Evolutionary conservation across 2,888 invertebrate genomes (phyloP).

Genomic region (Luperina nickerlii): DNA sequence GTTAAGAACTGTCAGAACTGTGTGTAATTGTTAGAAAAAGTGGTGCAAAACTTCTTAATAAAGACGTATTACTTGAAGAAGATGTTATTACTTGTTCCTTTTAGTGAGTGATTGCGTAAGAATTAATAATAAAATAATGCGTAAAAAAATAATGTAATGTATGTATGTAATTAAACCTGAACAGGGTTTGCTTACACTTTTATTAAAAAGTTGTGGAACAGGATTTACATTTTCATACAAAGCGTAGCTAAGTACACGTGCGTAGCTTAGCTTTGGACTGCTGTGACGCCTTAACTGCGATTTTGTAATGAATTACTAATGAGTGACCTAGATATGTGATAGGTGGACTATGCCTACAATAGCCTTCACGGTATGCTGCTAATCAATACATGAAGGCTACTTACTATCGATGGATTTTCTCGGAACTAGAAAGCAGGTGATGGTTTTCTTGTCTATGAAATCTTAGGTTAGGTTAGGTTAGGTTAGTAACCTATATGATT

Average conservation of each 20-base stretch:
- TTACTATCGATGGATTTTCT: background rate
- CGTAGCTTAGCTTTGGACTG: background rate
- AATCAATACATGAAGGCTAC: slow-evolving; percentile 10
- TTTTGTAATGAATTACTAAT: slow-evolving; percentile 18
- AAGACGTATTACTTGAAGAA: too few relatives aligned
- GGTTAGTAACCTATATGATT: background rate
- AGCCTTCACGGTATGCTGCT: slow-evolving; percentile 6
- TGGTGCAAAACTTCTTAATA: too few relatives aligned
- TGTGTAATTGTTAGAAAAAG: too few relatives aligned
- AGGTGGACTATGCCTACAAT: background rate
- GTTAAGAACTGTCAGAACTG: too few relatives aligned
- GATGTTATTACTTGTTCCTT: background rate
- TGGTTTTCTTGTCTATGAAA: background rate
- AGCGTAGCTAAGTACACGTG: background rate
- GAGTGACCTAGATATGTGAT: slow-evolving; percentile 12
- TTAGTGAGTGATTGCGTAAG: background rate
- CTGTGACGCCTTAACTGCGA: background rate
- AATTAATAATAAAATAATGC: too few relatives aligned
- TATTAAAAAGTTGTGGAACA: background rate
- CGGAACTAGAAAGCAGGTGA: background rate
- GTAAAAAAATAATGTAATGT: too few relatives aligned
- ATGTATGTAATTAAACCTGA: too few relatives aligned
- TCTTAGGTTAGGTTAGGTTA: too few relatives aligned
- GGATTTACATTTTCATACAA: background rate
- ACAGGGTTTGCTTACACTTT: background rate